Percentiles rank a stretch among this genome's conserved stretches.
These are phyloP conservation scores for Drosophila persimilis DNA, from an alignment of 1,140 invertebrate genomes.

Conservation along the genomic window DNA sequence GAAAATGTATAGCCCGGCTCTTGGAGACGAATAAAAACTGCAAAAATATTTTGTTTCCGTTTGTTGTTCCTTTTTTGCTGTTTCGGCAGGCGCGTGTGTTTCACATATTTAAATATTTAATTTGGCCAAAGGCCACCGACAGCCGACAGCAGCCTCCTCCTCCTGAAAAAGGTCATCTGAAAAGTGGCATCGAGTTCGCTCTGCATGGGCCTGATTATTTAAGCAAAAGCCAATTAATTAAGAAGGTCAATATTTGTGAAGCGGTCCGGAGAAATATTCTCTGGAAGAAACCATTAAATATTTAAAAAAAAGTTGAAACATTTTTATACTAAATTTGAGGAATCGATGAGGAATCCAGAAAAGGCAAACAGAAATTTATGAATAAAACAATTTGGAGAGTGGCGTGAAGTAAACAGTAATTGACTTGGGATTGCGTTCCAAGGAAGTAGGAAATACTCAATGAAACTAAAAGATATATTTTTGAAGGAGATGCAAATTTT, in stretches of 20 bases:
- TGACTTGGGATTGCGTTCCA: background rate
- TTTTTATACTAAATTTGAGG: slow-evolving; percentile 15
- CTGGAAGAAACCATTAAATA: slow-evolving; percentile 10
- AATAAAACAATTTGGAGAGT: slow-evolving; percentile 30
- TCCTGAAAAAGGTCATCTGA: slow-evolving; percentile 26
- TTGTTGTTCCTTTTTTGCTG: slow-evolving; percentile 24
- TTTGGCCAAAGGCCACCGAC: slow-evolving; percentile 47
- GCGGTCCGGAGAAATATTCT: background rate
- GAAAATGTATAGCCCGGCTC: slow-evolving; percentile 12
- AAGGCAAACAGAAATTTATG: slow-evolving; percentile 7
- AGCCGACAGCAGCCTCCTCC: slow-evolving; percentile 1
- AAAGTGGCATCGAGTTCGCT: slow-evolving; percentile 20
- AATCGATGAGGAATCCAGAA: background rate
- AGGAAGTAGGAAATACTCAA: background rate
- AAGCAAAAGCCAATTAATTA: slow-evolving; percentile 76
- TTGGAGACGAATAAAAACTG: slow-evolving; percentile 44
- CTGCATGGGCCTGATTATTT: slow-evolving; percentile 45
- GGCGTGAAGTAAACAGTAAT: slow-evolving; percentile 33
- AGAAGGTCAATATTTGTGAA: slow-evolving; percentile 69
- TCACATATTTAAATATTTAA: slow-evolving; percentile 76
- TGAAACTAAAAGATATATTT: too few relatives aligned
- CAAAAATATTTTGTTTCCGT: slow-evolving; percentile 47
- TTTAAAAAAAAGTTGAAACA: slow-evolving; percentile 9
- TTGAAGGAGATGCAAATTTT: too few relatives aligned
- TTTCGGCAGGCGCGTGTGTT: slow-evolving; percentile 37